Conservation (phyloP, 1,140 invertebrate genomes). For the Heliconius nattereri region DNA sequence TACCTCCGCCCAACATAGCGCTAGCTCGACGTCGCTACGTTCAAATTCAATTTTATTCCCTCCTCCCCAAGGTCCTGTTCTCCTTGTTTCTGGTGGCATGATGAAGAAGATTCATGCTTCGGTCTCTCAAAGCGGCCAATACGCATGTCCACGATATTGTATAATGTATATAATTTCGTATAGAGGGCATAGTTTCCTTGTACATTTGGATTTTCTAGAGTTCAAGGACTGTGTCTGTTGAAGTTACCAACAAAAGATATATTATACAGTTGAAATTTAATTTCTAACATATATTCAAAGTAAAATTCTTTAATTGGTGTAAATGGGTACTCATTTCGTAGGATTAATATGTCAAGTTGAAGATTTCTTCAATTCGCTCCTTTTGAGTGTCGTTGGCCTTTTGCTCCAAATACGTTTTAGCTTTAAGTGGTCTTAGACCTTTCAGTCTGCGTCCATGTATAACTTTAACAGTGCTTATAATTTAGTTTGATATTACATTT, state of each 20-base stretch:
- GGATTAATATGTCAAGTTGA: slow-evolving; percentile 12
- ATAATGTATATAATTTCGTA: slow-evolving; percentile 71
- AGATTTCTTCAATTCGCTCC: slow-evolving; percentile 18
- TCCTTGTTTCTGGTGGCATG: slow-evolving; percentile 43
- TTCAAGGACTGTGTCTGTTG: slow-evolving; percentile 78
- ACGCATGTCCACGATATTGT: slow-evolving; percentile 79
- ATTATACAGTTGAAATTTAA: slow-evolving; percentile 14
- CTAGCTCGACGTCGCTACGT: slow-evolving; percentile 59
- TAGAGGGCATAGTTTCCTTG: slow-evolving; percentile 76
- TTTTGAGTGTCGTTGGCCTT: slow-evolving; percentile 15
- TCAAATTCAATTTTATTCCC: slow-evolving; percentile 46
- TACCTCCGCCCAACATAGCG: slow-evolving; percentile 79
- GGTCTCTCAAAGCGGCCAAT: slow-evolving; percentile 74
- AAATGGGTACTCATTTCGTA: background rate
- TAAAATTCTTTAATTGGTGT: background rate
- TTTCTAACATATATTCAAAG: background rate
- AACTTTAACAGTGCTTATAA: background rate
- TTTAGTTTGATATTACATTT: background rate
- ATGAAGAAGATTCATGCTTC: slow-evolving; percentile 76
- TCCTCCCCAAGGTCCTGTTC: slow-evolving; percentile 52
- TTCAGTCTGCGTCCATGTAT: background rate
- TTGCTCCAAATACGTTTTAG: slow-evolving; percentile 16
- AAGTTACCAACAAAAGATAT: slow-evolving; percentile 49
- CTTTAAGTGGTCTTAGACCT: slow-evolving; percentile 11
- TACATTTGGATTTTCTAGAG: slow-evolving; percentile 75